phyloP scores from a whole-genome alignment of 2,888 invertebrate species.

The Nebria salina region DNA sequence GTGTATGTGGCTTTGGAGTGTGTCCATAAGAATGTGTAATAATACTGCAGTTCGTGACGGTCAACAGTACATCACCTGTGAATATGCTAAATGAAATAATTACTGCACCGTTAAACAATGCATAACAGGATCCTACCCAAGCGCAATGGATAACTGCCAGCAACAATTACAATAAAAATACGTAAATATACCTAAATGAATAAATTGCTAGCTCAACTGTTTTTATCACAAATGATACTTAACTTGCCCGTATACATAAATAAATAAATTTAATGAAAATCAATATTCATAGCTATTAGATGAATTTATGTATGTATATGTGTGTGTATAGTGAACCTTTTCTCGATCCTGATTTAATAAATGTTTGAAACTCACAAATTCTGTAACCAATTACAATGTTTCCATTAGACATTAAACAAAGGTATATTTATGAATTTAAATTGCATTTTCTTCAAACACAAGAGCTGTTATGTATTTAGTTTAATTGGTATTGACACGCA shows the following conservation, averaged over 20 bases:
- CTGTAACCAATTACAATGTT: not conserved
- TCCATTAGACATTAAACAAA: not conserved
- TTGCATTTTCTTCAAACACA: not conserved
- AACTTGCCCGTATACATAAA: no score
- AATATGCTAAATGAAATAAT: slow-evolving; percentile 52
- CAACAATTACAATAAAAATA: not conserved
- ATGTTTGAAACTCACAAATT: not conserved
- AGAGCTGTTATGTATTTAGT: not conserved
- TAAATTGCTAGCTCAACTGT: not conserved
- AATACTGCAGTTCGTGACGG: slow-evolving; percentile 48
- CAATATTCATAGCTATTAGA: no score
- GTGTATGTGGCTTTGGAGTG: not conserved
- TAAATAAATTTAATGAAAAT: no score
- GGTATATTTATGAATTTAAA: not conserved
- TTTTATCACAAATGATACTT: no score
- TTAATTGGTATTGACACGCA: not conserved
- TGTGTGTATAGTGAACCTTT: no score
- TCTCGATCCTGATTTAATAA: not conserved
- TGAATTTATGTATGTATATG: no score
- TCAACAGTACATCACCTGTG: slow-evolving; percentile 49
- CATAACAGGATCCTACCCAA: slow-evolving; percentile 19
- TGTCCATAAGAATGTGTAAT: not conserved
- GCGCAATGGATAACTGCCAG: not conserved
- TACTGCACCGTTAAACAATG: slow-evolving; percentile 48
- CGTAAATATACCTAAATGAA: not conserved